Conservation (phyloP, 2,797 vertebrate species). For the Morus bassanus region DNA sequence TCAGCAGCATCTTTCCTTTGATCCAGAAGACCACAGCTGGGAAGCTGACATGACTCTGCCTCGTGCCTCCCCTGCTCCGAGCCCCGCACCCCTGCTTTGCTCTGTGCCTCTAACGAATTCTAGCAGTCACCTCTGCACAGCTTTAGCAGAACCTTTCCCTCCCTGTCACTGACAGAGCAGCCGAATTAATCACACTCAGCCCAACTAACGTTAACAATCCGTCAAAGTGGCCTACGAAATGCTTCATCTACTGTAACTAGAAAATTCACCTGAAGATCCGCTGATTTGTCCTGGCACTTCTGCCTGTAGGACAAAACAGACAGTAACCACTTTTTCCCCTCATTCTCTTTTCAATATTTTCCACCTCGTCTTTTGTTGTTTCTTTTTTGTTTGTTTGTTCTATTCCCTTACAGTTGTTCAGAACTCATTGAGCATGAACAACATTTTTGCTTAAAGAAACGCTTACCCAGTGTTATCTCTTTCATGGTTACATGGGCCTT, state of each 20-base stretch:
- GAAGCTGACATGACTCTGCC: neutral
- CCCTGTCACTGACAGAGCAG: slow-evolving; percentile 81
- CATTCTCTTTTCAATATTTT: neutral
- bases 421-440: neutral
- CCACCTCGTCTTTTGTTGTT: neutral
- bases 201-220: slow-evolving; percentile 91
- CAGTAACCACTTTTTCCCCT: slow-evolving; percentile 1
- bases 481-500: neutral
- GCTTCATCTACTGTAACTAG: slow-evolving; percentile 86
- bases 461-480: neutral
- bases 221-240: slow-evolving; percentile 83
- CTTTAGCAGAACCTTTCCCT: slow-evolving; percentile 78
- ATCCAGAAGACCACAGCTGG: slow-evolving; percentile 46
- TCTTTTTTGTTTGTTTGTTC: neutral
- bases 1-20: slow-evolving; percentile 38
- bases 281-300: slow-evolving; percentile 81
- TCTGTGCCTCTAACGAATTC: slow-evolving; percentile 23
- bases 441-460: slow-evolving; percentile 27
- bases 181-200: slow-evolving; percentile 95
- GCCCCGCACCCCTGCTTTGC: neutral
- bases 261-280: slow-evolving; percentile 84
- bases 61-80: neutral
- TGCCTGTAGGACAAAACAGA: slow-evolving; percentile 79
- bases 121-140: slow-evolving; percentile 75
- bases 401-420: neutral